Evolutionary conservation across 2,888 invertebrate species (phyloP).

Genomic region (Rhagophthalmus giganteus): DNA sequence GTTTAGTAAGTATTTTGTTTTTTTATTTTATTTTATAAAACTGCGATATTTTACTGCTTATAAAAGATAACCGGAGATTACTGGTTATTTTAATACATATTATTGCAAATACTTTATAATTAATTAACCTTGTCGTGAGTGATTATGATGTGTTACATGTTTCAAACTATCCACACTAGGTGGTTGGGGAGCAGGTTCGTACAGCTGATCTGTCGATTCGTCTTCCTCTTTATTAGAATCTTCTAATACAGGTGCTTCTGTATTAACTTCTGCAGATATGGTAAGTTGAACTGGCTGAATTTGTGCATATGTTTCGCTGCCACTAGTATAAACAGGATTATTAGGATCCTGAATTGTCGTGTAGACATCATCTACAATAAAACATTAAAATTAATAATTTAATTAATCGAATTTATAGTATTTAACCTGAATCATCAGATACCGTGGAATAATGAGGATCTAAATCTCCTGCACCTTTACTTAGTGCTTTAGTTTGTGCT

Average conservation of each 20-base stretch:
- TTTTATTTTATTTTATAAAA: no score
- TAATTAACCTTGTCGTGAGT: conserved; percentile 61
- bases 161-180: conserved; percentile 66
- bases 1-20: no score
- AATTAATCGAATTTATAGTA: no score
- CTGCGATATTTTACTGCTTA: no score
- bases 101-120: neutral
- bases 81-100: no score
- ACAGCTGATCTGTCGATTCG: conserved; percentile 41
- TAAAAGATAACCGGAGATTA: no score
- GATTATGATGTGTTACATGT: conserved; percentile 62
- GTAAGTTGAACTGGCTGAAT: conserved; percentile 63
- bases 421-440: conserved; percentile 83
- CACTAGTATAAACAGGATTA: conserved; percentile 69
- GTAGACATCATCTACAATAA: conserved; percentile 78
- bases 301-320: conserved; percentile 86
- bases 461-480: conserved; percentile 50
- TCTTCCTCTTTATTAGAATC: conserved; percentile 45
- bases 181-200: conserved; percentile 59
- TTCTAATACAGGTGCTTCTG: conserved; percentile 18
- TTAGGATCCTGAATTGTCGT: conserved; percentile 84
- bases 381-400: conserved; percentile 8
- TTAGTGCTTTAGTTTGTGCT: conserved; percentile 62
- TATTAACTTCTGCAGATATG: conserved; percentile 50
- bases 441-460: conserved; percentile 87